phyloP scores from a whole-genome alignment of 2,888 invertebrate genomes.

The Patella caerulea region DNA sequence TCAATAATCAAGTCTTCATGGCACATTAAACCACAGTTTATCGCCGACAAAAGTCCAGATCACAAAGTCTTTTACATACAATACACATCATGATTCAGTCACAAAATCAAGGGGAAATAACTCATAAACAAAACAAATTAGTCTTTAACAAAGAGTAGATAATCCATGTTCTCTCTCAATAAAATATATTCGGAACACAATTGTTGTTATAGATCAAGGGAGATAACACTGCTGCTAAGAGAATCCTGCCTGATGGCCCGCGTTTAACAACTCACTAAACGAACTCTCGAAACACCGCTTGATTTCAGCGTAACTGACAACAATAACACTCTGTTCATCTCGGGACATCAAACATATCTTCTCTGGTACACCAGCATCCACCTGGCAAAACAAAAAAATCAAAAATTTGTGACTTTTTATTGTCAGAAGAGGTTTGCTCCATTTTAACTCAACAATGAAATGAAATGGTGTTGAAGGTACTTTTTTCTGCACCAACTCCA shows the following conservation, averaged over 20 bases:
- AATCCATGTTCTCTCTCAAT: too few species aligned
- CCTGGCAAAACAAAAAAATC: conserved; percentile 55
- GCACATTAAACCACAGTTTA: not conserved
- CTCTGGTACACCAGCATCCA: conserved; percentile 74
- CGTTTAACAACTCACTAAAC: conserved; percentile 81
- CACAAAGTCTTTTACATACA: conserved; percentile 9
- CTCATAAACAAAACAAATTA: conserved; percentile 7
- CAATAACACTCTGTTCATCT: conserved; percentile 95
- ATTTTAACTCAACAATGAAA: too few species aligned
- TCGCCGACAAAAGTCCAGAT: not conserved
- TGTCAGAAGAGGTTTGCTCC: too few species aligned
- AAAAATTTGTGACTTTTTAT: too few species aligned
- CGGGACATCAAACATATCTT: conserved; percentile 94
- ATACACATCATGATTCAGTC: conserved; percentile 8
- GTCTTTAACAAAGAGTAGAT: not conserved
- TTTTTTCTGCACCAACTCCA: too few species aligned
- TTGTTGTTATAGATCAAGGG: not conserved
- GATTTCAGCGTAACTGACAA: conserved; percentile 94
- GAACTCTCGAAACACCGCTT: conserved; percentile 95
- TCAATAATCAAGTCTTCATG: conserved; percentile 1
- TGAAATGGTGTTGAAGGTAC: too few species aligned
- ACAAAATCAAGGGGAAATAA: conserved; percentile 9
- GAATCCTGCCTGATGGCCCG: conserved; percentile 42
- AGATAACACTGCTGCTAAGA: conserved; percentile 22
- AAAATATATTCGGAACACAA: too few species aligned